Percentiles rank a stretch among this genome's conserved stretches.
Conservation (phyloP, 2,888 invertebrate genomes). For the Acanthosoma haemorrhoidale region DNA sequence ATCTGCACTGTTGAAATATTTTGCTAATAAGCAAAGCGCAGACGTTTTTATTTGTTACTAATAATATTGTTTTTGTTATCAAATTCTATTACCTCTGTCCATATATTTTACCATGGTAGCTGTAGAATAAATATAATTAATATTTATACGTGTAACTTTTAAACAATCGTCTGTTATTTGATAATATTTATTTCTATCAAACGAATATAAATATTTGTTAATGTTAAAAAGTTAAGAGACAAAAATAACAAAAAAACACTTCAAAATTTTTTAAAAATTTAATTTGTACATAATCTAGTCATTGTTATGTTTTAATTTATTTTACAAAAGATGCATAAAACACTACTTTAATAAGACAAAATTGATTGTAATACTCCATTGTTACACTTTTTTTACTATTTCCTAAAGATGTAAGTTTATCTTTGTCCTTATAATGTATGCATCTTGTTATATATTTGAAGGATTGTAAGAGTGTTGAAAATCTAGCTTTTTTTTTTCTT, state of each 20-base stretch:
- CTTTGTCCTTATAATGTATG: no score
- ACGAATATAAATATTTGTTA: neutral
- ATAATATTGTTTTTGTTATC: slow-evolving; percentile 17
- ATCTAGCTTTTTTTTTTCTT: no score
- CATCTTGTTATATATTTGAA: no score
- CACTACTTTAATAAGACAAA: neutral
- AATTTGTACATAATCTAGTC: slow-evolving; percentile 22
- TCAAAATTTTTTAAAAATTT: neutral
- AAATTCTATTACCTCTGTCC: slow-evolving; percentile 27
- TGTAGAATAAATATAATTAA: slow-evolving; percentile 14
- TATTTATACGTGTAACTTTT: slow-evolving; percentile 22
- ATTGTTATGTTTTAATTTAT: slow-evolving; percentile 19
- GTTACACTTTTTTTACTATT: no score
- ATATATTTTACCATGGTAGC: slow-evolving; percentile 20
- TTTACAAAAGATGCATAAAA: neutral
- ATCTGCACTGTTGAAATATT: slow-evolving; percentile 19
- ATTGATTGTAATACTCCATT: no score
- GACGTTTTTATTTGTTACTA: slow-evolving; percentile 14
- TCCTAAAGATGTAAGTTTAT: no score
- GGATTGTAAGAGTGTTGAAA: no score
- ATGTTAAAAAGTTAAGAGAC: neutral
- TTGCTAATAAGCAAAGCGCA: slow-evolving; percentile 15
- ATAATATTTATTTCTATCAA: slow-evolving; percentile 12
- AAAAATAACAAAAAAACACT: neutral
- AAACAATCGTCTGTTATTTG: slow-evolving; percentile 15